Evolutionary conservation across 1,140 invertebrate genomes (phyloP), one percentile per base, ranked within the genome.

Genomic region (Diploscapter pachys): DNA sequence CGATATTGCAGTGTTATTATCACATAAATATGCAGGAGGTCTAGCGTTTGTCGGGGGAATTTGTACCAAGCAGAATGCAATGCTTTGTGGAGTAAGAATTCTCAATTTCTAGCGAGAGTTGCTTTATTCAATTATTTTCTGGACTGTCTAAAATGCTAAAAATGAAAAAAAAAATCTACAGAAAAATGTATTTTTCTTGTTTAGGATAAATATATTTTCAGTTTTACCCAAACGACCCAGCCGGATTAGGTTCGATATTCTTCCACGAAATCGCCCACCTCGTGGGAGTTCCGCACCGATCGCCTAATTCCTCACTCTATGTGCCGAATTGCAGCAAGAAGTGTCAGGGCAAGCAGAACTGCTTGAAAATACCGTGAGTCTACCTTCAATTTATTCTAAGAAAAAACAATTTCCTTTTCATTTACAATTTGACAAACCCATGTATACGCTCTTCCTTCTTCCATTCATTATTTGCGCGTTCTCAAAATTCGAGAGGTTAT

Each of bases 161-260:
- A 53, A 69, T 3, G 9, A 56, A 11, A 56, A 55, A 4, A 13
- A 8, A 69, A 69, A 69, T 59, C 9, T 59, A 9, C 57, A 59
- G 9, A 31, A 31, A 31, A 54, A 68, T 6, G 0, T 6, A 5
- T 54, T 8, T 9, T 49, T 71, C 49, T n/a, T 51, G 55, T 11
- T 6, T 55, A 53, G 49, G 8, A 72, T 52, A 72, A 50, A 5
- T 55, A 50, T 63, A 53, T 53, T 63, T 76, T 76, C 70, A 76
- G 75, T 76, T 76, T 59, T 72, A 72, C n/a, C 75, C 75, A 4
- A 71, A 76, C 48, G 69, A 69, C n/a, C 72, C 75, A 53, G 64
- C 72, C 72, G 70, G 68, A 54, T 75, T 66, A 13, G 75, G 69
- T 4, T 71, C 56, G 63, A 71, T 76, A 9, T 76, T 76, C 31